Percentiles rank a stretch among this genome's conserved stretches.
phyloP scores from a whole-genome alignment of 2,888 invertebrate species.

The Sipunculus nudus region DNA sequence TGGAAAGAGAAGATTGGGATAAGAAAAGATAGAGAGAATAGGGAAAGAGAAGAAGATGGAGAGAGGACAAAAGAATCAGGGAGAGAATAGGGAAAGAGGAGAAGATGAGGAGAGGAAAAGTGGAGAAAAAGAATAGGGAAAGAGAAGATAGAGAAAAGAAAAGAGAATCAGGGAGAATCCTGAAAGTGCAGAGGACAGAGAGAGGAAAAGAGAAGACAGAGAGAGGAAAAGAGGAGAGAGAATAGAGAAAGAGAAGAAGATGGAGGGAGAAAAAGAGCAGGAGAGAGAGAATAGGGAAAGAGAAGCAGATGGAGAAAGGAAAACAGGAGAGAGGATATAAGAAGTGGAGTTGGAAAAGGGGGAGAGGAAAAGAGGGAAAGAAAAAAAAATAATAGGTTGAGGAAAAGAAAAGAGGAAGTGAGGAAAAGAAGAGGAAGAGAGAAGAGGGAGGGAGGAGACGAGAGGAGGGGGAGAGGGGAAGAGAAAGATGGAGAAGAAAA shows the following conservation, averaged over 20 bases:
- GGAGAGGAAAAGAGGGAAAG: neutral
- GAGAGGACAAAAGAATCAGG: neutral
- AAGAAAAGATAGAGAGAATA: no score
- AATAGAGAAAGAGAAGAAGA: neutral
- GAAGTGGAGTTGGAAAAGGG: neutral
- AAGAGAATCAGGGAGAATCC: neutral
- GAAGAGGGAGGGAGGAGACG: neutral
- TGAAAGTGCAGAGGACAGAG: neutral
- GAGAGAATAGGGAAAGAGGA: neutral
- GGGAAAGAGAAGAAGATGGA: neutral
- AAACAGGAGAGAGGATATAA: neutral
- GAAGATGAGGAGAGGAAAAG: neutral
- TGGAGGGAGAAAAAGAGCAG: neutral
- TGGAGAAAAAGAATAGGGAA: neutral
- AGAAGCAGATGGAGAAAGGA: neutral
- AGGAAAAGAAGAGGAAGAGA: neutral
- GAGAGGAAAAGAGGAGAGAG: neutral
- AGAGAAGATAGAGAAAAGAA: neutral
- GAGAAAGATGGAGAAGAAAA: neutral
- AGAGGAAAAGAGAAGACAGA: neutral
- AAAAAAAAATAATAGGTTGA: no score
- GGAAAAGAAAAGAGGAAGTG: neutral
- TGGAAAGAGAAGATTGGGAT: no score
- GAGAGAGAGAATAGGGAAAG: neutral
- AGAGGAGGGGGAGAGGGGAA: neutral